Conservation (phyloP, 2,888 invertebrate genomes). For the Julus scandinavius region DNA sequence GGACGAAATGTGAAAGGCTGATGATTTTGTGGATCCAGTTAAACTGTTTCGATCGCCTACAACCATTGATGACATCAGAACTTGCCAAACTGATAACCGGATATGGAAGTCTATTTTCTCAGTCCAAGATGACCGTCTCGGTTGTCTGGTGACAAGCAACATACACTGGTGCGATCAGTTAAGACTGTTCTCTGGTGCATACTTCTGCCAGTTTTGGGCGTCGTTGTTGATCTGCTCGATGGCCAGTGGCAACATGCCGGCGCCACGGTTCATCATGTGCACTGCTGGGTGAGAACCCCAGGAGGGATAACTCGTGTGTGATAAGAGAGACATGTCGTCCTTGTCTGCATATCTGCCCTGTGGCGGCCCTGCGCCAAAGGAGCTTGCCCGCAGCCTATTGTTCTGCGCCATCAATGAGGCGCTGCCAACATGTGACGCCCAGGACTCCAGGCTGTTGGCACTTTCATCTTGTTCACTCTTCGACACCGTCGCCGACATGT, state of each 20-base stretch:
- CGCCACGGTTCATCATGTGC: not conserved
- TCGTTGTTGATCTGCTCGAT: conserved; percentile 39
- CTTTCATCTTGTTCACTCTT: not conserved
- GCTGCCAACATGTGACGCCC: conserved; percentile 22
- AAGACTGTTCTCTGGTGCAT: not conserved
- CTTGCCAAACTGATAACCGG: not conserved
- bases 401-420: not conserved
- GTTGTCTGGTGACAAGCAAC: not conserved
- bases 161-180: not conserved
- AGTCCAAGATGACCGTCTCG: not conserved
- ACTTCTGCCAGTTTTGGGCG: conserved; percentile 18
- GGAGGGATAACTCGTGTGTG: conserved; percentile 48
- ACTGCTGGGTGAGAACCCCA: conserved; percentile 43
- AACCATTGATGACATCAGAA: not conserved
- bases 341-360: not conserved
- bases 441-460: conserved; percentile 37
- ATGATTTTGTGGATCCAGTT: not conserved
- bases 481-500: not conserved
- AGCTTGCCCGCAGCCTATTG: not conserved
- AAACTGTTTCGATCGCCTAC: not conserved
- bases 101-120: not conserved
- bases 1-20: not conserved
- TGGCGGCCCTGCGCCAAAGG: not conserved
- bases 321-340: conserved; percentile 47
- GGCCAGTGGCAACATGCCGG: conserved; percentile 34